Conservation (phyloP, 1,140 invertebrate genomes). For the Metaphire vulgaris region DNA sequence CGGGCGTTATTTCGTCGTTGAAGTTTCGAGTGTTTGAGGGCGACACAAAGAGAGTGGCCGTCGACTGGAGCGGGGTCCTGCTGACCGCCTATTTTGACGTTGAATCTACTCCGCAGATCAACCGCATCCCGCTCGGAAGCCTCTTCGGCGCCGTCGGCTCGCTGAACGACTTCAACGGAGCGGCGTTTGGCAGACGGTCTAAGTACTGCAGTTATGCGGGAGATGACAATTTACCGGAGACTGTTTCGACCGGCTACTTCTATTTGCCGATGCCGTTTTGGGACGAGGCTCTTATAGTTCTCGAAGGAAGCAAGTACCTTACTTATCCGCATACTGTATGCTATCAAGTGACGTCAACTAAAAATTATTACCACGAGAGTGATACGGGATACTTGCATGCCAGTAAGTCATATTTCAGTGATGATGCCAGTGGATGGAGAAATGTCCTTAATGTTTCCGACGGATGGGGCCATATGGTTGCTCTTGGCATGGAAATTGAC, state of each 20-base stretch:
- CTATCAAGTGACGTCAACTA: conserved; percentile 12
- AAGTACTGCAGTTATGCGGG: conserved; percentile 11
- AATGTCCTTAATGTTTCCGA: conserved; percentile 5
- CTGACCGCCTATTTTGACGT: conserved; percentile 21
- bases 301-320: neutral
- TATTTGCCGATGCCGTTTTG: conserved; percentile 30
- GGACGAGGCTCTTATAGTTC: conserved; percentile 9
- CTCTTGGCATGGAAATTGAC: conserved; percentile 21
- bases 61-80: conserved; percentile 21
- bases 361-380: conserved; percentile 18
- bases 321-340: conserved; percentile 3
- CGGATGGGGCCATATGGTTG: conserved; percentile 28
- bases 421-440: conserved; percentile 16
- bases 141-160: conserved; percentile 22
- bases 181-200: conserved; percentile 14
- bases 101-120: conserved; percentile 14
- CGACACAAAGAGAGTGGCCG: neutral
- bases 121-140: conserved; percentile 19
- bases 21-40: conserved; percentile 11
- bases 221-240: neutral
- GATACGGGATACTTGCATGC: conserved; percentile 25
- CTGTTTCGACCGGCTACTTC: conserved; percentile 24
- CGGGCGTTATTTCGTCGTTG: conserved; percentile 20
- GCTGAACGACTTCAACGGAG: conserved; percentile 24
- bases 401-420: conserved; percentile 9